Conservation (phyloP, 1,140 invertebrate species). For the Aphis craccivora region DNA sequence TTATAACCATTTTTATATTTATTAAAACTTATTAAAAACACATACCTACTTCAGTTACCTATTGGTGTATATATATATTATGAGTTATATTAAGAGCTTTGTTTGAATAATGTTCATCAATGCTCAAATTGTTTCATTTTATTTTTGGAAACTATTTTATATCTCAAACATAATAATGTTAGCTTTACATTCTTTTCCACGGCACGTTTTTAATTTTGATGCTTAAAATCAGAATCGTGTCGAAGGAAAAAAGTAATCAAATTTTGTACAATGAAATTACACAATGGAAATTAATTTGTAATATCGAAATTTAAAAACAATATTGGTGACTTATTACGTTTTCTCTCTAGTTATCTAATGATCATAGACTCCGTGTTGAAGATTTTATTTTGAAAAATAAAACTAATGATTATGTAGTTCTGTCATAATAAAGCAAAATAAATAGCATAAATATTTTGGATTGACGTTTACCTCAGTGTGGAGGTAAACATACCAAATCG, state of each 20-base stretch:
- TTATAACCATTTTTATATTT: not conserved
- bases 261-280: not conserved
- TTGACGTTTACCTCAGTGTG: not conserved
- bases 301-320: not conserved
- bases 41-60: too few species aligned
- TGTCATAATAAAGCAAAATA: not conserved
- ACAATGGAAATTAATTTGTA: not conserved
- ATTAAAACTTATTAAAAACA: too few species aligned
- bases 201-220: not conserved
- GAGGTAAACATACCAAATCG: not conserved
- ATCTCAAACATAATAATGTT: not conserved
- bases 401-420: not conserved
- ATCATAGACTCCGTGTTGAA: not conserved
- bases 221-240: not conserved
- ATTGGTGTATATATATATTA: too few species aligned
- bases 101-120: not conserved
- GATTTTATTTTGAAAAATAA: not conserved
- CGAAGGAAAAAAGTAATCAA: not conserved
- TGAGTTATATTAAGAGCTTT: not conserved
- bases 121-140: not conserved
- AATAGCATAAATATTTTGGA: not conserved
- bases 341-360: not conserved
- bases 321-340: slow-evolving; percentile 1
- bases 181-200: not conserved
- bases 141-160: not conserved